Evolutionary conservation across 2,888 invertebrate species (phyloP), one percentile per base, ranked within the genome.

Genomic region (Dryobota labecula): DNA sequence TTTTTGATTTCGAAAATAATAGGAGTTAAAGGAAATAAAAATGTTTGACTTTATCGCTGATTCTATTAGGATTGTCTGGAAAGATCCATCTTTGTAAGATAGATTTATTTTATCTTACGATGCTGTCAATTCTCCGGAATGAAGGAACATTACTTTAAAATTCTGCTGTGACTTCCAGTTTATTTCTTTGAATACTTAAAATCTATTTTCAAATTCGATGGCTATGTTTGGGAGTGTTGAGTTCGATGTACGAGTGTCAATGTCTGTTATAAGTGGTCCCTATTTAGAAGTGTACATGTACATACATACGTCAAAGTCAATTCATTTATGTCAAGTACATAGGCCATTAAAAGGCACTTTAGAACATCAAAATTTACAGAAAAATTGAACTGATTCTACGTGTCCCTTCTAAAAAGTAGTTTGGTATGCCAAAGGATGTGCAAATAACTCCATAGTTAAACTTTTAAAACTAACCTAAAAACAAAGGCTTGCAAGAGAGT

Each of bases 1-100:
- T 83, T 83, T 77, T 66, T 76, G 69, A 81, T 76, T 65, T 9
- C 47, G 15, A 38, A 61, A 73, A 68, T 83, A 70, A 81, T 72
- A 41, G 56, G 24, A 69, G 41, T 80, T 73, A 36, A 65, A 70
- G 11, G n/a, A 64, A 56, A 80, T 68, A 80, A 77, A 76, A 72
- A 60, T 73, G 70, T 79, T 82, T 70, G 38, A 70, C 51, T 70
- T 82, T 80, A 72, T 80, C 45, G 36, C n/a, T 61, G 41, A 65
- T 62, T 61, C 30, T 70, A 41, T 57, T 54, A 60, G 30, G 15
- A 47, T 63, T 15, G 27, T 41, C 57, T 15, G 24, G 5, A 9
- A 45, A 27, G n/a, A 60, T 64, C 53, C 47, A 24, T 63, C 53
- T 70, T 63, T 24, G 15, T 24, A 20, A 38, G n/a, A 69, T 51